phyloP scores from a whole-genome alignment of 92 coral and sea anemone genomes.

The Heliopora coerulea region DNA sequence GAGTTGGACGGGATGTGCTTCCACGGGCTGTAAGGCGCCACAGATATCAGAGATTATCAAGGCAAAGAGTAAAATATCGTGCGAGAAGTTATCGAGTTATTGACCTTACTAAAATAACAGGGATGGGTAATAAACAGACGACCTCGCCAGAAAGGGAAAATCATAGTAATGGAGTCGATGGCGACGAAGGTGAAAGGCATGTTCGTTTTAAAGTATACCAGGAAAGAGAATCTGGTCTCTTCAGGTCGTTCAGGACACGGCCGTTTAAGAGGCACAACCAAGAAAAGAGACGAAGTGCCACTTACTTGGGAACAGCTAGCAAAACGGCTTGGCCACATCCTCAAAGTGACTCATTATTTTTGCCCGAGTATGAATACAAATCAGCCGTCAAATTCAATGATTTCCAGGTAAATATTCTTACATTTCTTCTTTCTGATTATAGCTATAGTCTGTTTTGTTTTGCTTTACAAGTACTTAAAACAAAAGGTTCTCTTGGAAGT shows the following conservation, averaged over 20 bases:
- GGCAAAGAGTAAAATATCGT: background rate
- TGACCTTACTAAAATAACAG: background rate
- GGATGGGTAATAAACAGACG: constrained; percentile 29
- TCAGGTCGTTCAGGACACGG: constrained; percentile 30
- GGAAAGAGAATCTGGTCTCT: constrained; percentile 30
- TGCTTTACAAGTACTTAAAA: no score
- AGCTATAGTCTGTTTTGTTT: no score
- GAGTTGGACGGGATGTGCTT: background rate
- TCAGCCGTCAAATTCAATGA: constrained; percentile 92
- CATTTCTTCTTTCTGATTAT: no score
- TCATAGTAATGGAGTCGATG: constrained; percentile 1
- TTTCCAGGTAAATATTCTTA: constrained; percentile 72
- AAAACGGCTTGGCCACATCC: constrained; percentile 99
- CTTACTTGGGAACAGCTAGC: constrained; percentile 48
- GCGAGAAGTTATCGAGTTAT: background rate
- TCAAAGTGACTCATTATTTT: constrained; percentile 81
- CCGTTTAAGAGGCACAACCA: constrained; percentile 17
- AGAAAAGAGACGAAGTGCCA: constrained; percentile 34
- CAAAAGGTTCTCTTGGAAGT: no score
- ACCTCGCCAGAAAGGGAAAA: constrained; percentile 12
- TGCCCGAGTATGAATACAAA: constrained; percentile 92
- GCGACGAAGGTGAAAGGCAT: constrained; percentile 23
- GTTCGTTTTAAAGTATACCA: constrained; percentile 30
- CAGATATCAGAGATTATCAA: background rate
- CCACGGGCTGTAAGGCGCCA: background rate